Evolutionary conservation across 2,113 vertebrate species (phyloP), one percentile per base, ranked within the genome.

Genomic region (Zingel zingel): DNA sequence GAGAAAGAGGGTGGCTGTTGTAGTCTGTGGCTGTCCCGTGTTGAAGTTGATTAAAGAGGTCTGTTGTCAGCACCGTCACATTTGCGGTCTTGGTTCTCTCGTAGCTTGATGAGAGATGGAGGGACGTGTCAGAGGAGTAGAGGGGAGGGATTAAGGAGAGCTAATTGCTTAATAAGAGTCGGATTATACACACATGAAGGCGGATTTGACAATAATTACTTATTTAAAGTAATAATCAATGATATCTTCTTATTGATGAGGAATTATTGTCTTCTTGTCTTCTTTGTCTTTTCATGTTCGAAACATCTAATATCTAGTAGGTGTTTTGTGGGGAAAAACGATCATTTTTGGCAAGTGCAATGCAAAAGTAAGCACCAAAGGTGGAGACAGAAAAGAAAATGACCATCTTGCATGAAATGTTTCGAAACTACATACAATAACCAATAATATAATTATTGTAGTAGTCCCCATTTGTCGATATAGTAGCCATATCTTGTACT

Each of bases 31-130:
- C 62, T 70, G 84, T 74, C 77, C 73, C 69, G 64, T 63, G 79
- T 21, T 56, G 62, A 19, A 43, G 72, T 21, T 88, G 86, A 91
- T 93, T 92, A 92, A 83, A 92, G 84, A 72, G 39, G 21, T 56
- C 36, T 51, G 87, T 84, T 93, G 90, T 94, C 92, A 90, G 87
- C 91, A 85, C 91, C 67, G 86, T 61, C 80, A 85, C 87, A 91
- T 93, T 85, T 91, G 48, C 6, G 1, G 25, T 45, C 75, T 4
- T 36, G 23, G 74, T 57, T 88, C 48, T 48, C 66, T 73, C 53
- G 58, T 1, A 36, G 71, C 58, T 50, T 4, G 92, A 85, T 87
- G 91, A 93, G 19, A 80, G 92, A 94, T 4, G 62, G 82, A 82
- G 8, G 53, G 76, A 72, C 30, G 63, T 74, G 76, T 80, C 54